Evolutionary conservation across 2,113 vertebrate species (phyloP).

Genomic region (Cnemophilus loriae): DNA sequence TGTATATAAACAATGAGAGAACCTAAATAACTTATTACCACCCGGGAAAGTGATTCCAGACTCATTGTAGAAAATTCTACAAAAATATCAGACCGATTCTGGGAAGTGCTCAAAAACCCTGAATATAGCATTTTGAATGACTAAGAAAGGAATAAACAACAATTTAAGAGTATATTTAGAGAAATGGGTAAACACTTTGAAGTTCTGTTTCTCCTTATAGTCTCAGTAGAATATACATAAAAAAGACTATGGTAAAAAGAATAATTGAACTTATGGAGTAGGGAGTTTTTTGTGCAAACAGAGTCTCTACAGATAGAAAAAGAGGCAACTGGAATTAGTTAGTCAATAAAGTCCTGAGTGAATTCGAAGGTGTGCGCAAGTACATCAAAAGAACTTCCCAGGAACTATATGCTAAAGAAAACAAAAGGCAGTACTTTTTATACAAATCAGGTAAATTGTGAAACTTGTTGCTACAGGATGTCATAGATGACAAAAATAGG

Average conservation of each 20-base stretch:
- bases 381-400: background rate
- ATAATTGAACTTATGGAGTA: background rate
- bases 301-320: background rate
- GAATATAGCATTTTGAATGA: background rate
- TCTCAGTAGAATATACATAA: background rate
- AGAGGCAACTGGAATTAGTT: background rate
- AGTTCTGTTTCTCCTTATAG: background rate
- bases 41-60: background rate
- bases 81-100: background rate
- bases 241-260: background rate
- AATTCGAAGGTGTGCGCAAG: background rate
- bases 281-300: accelerated
- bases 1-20: background rate
- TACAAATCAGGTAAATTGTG: background rate
- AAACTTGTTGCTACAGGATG: background rate
- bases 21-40: background rate
- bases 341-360: background rate
- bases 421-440: background rate
- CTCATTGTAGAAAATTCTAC: background rate
- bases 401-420: background rate
- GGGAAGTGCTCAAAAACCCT: accelerated
- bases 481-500: background rate
- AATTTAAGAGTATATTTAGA: background rate
- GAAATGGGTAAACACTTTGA: background rate
- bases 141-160: background rate